A percentile compares a stretch with the other conserved stretches of the same genome.
phyloP scores from a whole-genome alignment of 2,113 vertebrate species.

The Paramisgurnus dabryanus region DNA sequence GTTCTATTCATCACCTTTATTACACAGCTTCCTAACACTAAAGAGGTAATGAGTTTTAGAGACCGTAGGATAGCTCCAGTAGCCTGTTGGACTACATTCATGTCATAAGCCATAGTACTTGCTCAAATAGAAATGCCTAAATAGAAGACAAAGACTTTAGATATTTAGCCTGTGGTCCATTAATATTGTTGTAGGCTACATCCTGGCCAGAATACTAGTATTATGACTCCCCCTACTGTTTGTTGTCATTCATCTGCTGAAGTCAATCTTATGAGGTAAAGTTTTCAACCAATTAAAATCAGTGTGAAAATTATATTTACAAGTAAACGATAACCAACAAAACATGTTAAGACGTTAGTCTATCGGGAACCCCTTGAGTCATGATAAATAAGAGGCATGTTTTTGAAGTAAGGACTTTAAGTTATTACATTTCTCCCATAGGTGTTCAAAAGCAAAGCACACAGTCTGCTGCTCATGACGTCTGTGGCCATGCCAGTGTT shows the following conservation, averaged over 20 bases:
- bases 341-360: no score
- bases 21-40: slow-evolving; percentile 81
- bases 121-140: background rate
- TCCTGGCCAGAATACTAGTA: background rate
- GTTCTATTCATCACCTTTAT: slow-evolving; percentile 45
- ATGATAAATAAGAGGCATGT: no score
- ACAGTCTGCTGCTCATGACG: slow-evolving; percentile 90
- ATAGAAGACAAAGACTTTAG: background rate
- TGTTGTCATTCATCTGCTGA: background rate
- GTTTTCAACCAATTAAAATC: background rate
- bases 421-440: slow-evolving; percentile 54
- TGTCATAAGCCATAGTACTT: background rate
- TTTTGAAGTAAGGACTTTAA: no score
- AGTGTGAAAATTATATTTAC: background rate
- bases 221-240: slow-evolving; percentile 46
- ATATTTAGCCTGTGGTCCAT: slow-evolving; percentile 29
- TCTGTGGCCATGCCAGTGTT: slow-evolving; percentile 97
- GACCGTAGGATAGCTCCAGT: background rate
- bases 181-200: background rate
- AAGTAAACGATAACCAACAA: no score
- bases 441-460: slow-evolving; percentile 87
- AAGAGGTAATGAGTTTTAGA: slow-evolving; percentile 77
- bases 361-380: background rate
- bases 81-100: background rate
- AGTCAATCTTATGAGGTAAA: background rate